Conservation (phyloP, 2,888 invertebrate genomes). For the Allygus modestus region DNA sequence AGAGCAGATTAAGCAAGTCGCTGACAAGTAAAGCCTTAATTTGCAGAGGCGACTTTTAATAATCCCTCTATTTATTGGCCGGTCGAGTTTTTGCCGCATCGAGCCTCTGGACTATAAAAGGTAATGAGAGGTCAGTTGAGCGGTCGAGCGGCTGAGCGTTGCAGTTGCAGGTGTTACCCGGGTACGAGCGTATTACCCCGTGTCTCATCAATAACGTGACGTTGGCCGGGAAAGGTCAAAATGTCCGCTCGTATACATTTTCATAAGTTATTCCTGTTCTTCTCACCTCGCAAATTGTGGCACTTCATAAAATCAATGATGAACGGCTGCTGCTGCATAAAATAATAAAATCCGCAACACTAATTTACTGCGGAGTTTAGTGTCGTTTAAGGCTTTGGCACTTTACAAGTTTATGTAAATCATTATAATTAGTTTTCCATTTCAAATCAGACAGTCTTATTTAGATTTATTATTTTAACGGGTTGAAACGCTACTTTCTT, state of each 20-base stretch:
- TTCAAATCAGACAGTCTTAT: too few relatives aligned
- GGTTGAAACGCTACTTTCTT: too few relatives aligned
- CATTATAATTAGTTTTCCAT: too few relatives aligned
- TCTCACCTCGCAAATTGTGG: conserved; percentile 34
- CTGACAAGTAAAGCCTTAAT: not conserved
- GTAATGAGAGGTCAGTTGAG: not conserved
- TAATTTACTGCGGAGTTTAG: not conserved
- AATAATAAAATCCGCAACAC: conserved; percentile 2
- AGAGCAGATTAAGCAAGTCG: not conserved
- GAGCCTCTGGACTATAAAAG: too few relatives aligned
- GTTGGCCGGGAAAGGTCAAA: conserved; percentile 1
- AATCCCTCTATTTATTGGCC: conserved; percentile 29
- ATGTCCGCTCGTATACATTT: conserved; percentile 13
- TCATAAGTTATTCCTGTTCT: conserved; percentile 5
- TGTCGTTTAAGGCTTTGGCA: not conserved
- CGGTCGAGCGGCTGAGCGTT: not conserved
- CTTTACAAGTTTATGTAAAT: not conserved
- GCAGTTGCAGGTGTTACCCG: not conserved
- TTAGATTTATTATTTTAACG: too few relatives aligned
- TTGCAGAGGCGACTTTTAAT: conserved; percentile 12
- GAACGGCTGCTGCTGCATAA: not conserved
- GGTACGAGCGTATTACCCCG: not conserved
- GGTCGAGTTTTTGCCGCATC: not conserved
- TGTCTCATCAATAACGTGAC: conserved; percentile 20
- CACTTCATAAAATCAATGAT: conserved; percentile 23